Percentiles rank a stretch among this genome's conserved stretches.
Conservation (phyloP, 2,888 invertebrate species). For the Chaitophorus viminalis region DNA sequence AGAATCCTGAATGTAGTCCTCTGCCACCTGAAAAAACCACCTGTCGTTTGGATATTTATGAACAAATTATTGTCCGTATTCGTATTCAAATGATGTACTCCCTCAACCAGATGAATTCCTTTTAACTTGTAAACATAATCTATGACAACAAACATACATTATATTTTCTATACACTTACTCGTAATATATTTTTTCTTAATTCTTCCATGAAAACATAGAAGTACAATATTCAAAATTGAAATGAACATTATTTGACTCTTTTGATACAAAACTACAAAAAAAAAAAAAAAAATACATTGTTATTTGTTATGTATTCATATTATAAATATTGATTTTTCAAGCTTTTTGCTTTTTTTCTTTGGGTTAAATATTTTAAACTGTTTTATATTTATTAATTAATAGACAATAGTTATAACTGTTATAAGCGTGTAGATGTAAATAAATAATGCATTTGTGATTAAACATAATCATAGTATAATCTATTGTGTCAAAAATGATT, state of each 20-base stretch:
- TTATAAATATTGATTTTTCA: too few species aligned
- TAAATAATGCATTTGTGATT: too few species aligned
- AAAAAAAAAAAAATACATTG: too few species aligned
- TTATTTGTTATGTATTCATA: too few species aligned
- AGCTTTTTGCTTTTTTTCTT: too few species aligned
- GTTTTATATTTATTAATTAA: too few species aligned
- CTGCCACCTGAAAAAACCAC: neutral
- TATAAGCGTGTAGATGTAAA: too few species aligned
- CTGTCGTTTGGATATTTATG: neutral
- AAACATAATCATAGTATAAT: too few species aligned
- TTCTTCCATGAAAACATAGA: neutral
- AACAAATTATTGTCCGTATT: slow-evolving; percentile 7
- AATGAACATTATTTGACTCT: neutral
- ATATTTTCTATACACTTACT: too few species aligned
- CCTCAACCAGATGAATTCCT: neutral
- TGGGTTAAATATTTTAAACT: too few species aligned
- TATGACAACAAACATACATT: neutral
- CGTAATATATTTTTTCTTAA: neutral
- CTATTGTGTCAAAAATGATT: too few species aligned
- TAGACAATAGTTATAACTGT: too few species aligned
- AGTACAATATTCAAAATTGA: neutral
- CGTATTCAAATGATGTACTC: slow-evolving; percentile 1
- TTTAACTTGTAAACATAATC: neutral
- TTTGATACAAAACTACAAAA: neutral
- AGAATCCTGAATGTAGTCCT: neutral